Evolutionary conservation across 2,888 invertebrate species (phyloP).

Genomic region (Cheilosia pagana): DNA sequence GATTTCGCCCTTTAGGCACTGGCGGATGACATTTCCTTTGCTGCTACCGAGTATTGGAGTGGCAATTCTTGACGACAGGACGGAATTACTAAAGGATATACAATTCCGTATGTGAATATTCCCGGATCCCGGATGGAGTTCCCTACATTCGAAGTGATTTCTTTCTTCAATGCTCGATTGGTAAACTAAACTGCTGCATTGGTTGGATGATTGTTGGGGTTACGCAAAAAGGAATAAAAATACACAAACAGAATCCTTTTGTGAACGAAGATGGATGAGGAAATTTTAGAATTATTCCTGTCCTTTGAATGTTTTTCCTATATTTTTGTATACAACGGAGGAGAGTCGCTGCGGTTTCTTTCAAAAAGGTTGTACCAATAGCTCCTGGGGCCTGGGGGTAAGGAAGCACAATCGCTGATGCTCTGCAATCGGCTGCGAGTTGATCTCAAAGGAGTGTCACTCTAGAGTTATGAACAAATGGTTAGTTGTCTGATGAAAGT

Average conservation of each 20-base stretch:
- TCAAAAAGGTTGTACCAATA: neutral
- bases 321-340: conserved; percentile 6
- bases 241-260: conserved; percentile 26
- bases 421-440: neutral
- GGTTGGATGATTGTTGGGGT: conserved; percentile 39
- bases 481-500: neutral
- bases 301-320: conserved; percentile 11
- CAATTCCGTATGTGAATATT: conserved; percentile 40
- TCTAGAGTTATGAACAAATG: neutral
- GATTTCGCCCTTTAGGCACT: conserved; percentile 67
- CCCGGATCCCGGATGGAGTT: conserved; percentile 22
- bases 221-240: conserved; percentile 15
- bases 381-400: conserved; percentile 8
- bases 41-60: conserved; percentile 6
- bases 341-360: conserved; percentile 29
- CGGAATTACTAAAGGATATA: conserved; percentile 36
- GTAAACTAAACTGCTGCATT: neutral
- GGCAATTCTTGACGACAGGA: conserved; percentile 34
- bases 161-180: conserved; percentile 15
- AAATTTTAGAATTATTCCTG: conserved; percentile 4
- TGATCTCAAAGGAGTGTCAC: conserved; percentile 25
- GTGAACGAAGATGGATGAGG: conserved; percentile 51
- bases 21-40: conserved; percentile 58
- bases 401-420: neutral
- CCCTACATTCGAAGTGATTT: conserved; percentile 13